Evolutionary conservation across 2,797 vertebrate genomes (phyloP).

Genomic region (Gorsachius magnificus): DNA sequence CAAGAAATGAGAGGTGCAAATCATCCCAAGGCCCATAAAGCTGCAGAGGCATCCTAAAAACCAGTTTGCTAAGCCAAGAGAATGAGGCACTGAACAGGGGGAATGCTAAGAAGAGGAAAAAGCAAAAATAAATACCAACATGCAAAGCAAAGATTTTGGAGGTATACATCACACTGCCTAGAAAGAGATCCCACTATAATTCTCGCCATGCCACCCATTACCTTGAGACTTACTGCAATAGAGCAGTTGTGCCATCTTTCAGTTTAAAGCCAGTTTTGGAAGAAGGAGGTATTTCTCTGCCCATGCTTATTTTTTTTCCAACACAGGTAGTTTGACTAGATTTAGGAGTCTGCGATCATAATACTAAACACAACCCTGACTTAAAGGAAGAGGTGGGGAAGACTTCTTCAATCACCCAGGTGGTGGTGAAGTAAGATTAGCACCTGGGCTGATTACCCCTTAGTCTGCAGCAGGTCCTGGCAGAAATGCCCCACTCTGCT

Average conservation of each 20-base stretch:
- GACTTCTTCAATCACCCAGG: not conserved
- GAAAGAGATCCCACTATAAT: not conserved
- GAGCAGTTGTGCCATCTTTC: not conserved
- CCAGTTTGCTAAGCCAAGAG: rapidly evolving
- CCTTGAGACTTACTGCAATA: not conserved
- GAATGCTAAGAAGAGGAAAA: not conserved
- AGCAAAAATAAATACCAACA: not conserved
- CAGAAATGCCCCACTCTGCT: not conserved
- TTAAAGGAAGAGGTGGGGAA: not conserved
- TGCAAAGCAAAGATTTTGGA: not conserved
- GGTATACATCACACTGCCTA: too few relatives aligned
- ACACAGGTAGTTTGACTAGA: not conserved
- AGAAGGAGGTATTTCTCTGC: not conserved
- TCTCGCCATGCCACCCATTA: rapidly evolving
- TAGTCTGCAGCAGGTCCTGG: not conserved
- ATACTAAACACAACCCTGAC: rapidly evolving
- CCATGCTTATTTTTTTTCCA: not conserved
- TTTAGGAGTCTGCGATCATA: not conserved
- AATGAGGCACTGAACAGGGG: not conserved
- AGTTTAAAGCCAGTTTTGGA: not conserved
- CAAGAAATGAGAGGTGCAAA: not conserved
- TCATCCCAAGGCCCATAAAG: not conserved
- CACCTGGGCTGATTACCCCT: not conserved
- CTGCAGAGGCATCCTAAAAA: not conserved
- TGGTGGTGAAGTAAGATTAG: not conserved